Base-by-base conservation (phyloP, 2,797 vertebrate species). In the Carapus acus region DNA sequence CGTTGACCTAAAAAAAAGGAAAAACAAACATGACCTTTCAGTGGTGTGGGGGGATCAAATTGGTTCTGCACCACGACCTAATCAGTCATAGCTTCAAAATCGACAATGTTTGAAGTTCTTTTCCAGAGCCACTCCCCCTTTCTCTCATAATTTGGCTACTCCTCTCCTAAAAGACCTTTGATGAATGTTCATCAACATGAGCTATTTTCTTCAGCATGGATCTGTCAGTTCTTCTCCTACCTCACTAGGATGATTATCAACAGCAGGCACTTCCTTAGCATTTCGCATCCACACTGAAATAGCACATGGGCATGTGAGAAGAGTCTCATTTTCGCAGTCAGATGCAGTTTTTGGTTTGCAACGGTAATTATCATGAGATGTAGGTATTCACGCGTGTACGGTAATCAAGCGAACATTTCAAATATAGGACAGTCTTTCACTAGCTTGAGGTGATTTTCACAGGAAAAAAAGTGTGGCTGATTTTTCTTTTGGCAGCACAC, bases 1-100 rank as follows among this genome's bases (percentile, higher is more conserved):
- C 94, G 54, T 96, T 98, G 79, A 98, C 92, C 95, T 98, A 58
- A 52, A 69, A 71, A 65, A 56, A 47, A 63, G 48, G 13, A 60
- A 45, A 67, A 63, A 58, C 43, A 41, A 53, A 56, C 46, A 42
- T 42, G 5, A 7, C 2, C 24, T 8, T 6, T 14, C 15, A 22
- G 8, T n/a, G 23, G 39, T 47, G 13, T 13, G 36, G 6, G 21
- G 14, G n/a, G 46, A 42, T 33, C 16, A 18, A 15, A 4, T 17
- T 33, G 7, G n/a, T 14, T 40, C 31, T 7, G 7, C 22, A 34
- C 7, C 6, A 33, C 3, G 31, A 33, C 31, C 24, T 27, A 9
- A 16, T 17, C 37, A 40, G 18, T 4, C 15, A 34, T 5, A 47
- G 27, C 31, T 7, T 0, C 58, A 6, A 33, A 11, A 49, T 6